These are phyloP conservation scores for Allophyes oxyacanthae DNA, from an alignment of 2,888 invertebrate species.

Conservation along the genomic window DNA sequence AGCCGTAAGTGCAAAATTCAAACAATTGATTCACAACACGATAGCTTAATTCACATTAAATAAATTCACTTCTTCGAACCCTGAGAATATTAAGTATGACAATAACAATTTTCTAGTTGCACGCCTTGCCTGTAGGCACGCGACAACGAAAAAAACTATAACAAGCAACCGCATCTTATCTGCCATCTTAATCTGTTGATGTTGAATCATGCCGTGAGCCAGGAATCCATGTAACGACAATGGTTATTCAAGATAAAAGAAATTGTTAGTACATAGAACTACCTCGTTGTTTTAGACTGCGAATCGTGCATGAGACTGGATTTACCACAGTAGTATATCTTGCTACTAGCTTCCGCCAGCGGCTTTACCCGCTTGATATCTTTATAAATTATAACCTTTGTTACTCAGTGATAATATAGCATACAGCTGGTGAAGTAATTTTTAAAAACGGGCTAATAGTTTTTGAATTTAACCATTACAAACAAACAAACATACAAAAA, in stretches of 20 bases:
- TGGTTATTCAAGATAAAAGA: slow-evolving; percentile 8
- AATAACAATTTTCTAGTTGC: slow-evolving; percentile 54
- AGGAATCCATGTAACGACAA: slow-evolving; percentile 41
- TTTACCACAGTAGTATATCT: no score
- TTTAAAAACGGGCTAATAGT: no score
- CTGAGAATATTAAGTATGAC: slow-evolving; percentile 51
- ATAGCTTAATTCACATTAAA: slow-evolving; percentile 21
- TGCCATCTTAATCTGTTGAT: slow-evolving; percentile 43
- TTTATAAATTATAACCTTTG: no score
- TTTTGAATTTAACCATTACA: no score
- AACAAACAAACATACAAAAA: no score
- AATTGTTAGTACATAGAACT: neutral
- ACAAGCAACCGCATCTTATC: slow-evolving; percentile 46
- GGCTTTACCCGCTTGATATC: no score
- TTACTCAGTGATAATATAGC: no score
- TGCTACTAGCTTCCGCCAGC: no score
- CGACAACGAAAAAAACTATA: slow-evolving; percentile 46
- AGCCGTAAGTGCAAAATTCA: slow-evolving; percentile 1
- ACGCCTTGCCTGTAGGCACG: slow-evolving; percentile 38
- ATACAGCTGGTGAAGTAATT: no score
- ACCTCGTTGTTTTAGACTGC: neutral
- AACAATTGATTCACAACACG: slow-evolving; percentile 28
- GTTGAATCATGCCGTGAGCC: slow-evolving; percentile 41
- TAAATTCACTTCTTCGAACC: slow-evolving; percentile 10
- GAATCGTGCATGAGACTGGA: neutral